A percentile compares a stretch with the other conserved stretches of the same genome.
Evolutionary conservation across 2,113 vertebrate genomes (phyloP).

Genomic region (Poeciliopsis prolifica): DNA sequence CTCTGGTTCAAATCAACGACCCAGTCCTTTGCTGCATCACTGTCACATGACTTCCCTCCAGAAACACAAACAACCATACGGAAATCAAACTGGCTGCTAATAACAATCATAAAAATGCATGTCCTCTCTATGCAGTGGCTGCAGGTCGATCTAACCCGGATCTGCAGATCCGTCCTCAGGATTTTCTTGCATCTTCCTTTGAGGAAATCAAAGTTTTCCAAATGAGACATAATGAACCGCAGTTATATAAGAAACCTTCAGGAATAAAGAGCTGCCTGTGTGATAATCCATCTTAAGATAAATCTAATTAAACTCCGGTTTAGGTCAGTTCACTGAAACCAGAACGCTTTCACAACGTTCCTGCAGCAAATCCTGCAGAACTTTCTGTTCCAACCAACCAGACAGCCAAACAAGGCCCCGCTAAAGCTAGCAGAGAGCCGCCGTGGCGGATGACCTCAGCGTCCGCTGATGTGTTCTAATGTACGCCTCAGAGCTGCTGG

Average conservation of each 20-base stretch:
- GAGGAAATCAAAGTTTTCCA: background rate
- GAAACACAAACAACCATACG: no score
- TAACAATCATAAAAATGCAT: no score
- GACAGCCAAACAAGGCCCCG: no score
- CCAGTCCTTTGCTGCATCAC: no score
- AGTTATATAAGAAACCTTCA: background rate
- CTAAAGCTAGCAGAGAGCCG: no score
- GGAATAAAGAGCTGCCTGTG: background rate
- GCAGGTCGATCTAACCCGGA: background rate
- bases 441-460: background rate
- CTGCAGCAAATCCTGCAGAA: background rate
- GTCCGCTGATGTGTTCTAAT: constrained; percentile 24
- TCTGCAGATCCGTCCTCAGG: background rate
- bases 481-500: constrained; percentile 27
- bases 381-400: background rate
- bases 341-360: background rate
- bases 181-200: background rate
- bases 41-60: no score
- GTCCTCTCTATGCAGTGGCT: no score
- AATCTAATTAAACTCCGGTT: background rate
- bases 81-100: no score
- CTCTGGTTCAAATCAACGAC: no score
- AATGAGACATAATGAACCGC: background rate
- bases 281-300: background rate
- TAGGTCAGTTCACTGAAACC: background rate